These are phyloP conservation scores for Kradibia gibbosae DNA, from an alignment of 1,140 invertebrate species.

Conservation along the genomic window DNA sequence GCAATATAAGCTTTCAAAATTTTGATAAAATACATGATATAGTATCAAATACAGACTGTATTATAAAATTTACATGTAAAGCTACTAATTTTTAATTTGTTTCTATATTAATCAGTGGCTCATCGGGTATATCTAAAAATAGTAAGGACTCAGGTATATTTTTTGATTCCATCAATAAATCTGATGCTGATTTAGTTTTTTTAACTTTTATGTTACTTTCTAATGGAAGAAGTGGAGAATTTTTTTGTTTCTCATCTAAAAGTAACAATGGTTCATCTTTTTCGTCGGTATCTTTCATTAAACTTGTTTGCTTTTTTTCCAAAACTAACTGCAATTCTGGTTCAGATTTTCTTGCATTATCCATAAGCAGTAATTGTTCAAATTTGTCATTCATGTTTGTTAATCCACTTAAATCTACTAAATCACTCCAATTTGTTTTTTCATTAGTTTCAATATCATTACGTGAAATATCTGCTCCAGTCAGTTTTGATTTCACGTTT, in stretches of 20 bases:
- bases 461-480: neutral
- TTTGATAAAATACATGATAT: constrained; percentile 39
- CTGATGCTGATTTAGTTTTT: neutral
- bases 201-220: constrained; percentile 20
- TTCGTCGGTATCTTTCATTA: constrained; percentile 2
- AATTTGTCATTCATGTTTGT: constrained; percentile 55
- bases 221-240: neutral
- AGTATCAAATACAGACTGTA: constrained; percentile 35
- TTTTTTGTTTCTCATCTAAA: constrained; percentile 22
- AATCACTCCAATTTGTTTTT: constrained; percentile 30
- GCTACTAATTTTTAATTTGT: constrained; percentile 36
- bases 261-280: neutral
- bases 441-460: neutral
- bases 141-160: constrained; percentile 26
- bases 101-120: constrained; percentile 45
- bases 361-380: constrained; percentile 35
- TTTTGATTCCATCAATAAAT: neutral
- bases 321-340: constrained; percentile 3
- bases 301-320: constrained; percentile 11
- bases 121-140: constrained; percentile 34
- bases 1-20: constrained; percentile 35
- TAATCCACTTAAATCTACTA: constrained; percentile 51
- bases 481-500: neutral
- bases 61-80: neutral
- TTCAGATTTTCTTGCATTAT: constrained; percentile 11